Evolutionary conservation across 1,140 invertebrate species (phyloP), one percentile per base, ranked within the genome.

Genomic region (Venustaconcha ellipsiformis): DNA sequence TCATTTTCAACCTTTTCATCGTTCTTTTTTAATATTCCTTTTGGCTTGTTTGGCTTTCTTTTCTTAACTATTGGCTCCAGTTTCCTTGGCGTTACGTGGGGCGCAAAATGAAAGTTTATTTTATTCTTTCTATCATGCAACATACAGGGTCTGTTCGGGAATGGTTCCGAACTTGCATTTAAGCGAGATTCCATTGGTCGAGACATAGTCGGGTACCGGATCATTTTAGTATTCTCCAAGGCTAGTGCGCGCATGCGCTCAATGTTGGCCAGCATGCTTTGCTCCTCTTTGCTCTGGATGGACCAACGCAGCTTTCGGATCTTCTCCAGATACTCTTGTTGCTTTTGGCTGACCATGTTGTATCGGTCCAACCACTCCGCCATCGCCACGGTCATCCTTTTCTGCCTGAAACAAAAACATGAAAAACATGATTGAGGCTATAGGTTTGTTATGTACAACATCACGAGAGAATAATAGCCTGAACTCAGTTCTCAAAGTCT

Each of bases 301-400:
- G 72, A 70, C 13, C 74, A 68, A 8, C 80, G 68, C 14, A 82
- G 73, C 13, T 76, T 73, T 13, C 75, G 62, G 23, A 82, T 80
- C 18, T 74, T 72, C 60, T 70, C 58, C 59, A 82, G 70, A 58
- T 82, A 82, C n/a, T 79, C 64, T 58, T 82, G 80, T 63, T 82
- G 80, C 12, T 74, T 59, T 69, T 78, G 70, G 18, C 75, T 76
- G 57, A 82, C 80, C 56, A 56, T 65, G 58, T 79, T 79, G 67
- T 82, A 82, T 57, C 80, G 69, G 64, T 67, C 70, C 56, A 82
- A 58, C 80, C 80, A 82, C 70, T 82, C 80, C 6, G 78, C 72
- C 63, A 82, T 64, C 58, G 67, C 48, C 65, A 72, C 75, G 37
- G 65, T 60, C 70, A 68, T 72, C 64, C 48, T 71, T 37, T 66